A percentile compares a stretch with the other conserved stretches of the same genome.
Conservation (phyloP, 35 echinoderm and acorn worm genomes). For the Eucidaris tribuloides region DNA sequence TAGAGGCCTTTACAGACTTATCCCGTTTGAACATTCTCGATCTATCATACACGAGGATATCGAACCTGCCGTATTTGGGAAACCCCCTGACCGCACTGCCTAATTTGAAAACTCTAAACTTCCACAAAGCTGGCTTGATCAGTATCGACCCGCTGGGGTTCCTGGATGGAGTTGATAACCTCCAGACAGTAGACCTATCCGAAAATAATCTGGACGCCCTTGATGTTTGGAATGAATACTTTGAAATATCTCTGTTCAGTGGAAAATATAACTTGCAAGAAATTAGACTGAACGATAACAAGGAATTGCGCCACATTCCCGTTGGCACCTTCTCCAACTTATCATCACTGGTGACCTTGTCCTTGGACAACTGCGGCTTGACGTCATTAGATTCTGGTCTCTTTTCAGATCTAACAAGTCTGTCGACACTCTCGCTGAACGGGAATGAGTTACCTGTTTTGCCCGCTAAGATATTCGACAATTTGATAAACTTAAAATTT, state of each 20-base stretch:
- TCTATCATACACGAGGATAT: neutral
- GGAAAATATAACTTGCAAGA: neutral
- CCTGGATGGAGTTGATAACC: neutral
- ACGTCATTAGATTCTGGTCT: neutral
- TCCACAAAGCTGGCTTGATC: neutral
- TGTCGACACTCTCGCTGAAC: neutral
- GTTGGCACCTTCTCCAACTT: neutral
- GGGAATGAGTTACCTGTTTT: neutral
- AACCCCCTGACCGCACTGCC: neutral
- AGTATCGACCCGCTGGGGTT: neutral
- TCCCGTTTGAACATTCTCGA: neutral
- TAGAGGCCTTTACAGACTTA: neutral
- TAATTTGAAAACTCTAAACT: neutral
- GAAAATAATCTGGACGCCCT: neutral
- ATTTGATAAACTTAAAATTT: neutral
- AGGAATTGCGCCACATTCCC: neutral
- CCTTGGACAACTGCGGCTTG: neutral
- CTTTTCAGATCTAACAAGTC: neutral
- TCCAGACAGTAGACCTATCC: neutral
- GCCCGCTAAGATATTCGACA: neutral
- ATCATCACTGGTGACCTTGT: neutral
- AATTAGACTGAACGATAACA: conserved; percentile 9
- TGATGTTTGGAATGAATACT: conserved; percentile 6
- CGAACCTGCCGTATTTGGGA: neutral
- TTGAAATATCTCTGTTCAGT: neutral